Conservation (phyloP, 2,113 vertebrate species). For the Pyrgilauda ruficollis region DNA sequence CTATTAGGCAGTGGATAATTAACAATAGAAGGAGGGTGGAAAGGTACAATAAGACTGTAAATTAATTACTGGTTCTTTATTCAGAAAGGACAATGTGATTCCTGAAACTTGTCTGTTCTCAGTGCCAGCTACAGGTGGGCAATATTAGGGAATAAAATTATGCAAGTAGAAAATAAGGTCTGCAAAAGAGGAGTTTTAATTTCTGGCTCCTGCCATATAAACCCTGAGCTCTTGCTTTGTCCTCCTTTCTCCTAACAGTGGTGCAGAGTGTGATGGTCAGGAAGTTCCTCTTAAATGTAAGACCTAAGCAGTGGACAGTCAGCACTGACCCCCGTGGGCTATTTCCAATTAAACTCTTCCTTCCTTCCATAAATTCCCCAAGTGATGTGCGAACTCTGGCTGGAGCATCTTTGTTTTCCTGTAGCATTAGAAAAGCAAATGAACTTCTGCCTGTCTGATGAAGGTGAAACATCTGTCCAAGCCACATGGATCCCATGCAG, state of each 20-base stretch:
- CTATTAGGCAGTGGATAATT: background rate
- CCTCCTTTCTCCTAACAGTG: background rate
- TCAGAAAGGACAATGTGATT: background rate
- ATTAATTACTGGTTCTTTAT: background rate
- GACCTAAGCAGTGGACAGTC: background rate
- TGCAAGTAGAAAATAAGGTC: background rate
- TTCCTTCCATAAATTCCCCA: background rate
- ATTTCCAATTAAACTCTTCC: background rate
- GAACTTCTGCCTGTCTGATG: background rate
- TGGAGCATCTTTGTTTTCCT: background rate
- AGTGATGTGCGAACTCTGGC: background rate
- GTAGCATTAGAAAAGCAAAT: background rate
- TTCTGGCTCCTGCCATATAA: background rate
- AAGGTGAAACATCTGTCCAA: background rate
- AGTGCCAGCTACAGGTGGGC: background rate
- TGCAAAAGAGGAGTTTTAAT: background rate
- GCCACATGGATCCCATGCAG: background rate
- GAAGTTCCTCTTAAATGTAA: background rate
- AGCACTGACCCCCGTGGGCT: background rate
- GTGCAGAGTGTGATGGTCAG: background rate
- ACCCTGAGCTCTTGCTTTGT: background rate
- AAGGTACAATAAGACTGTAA: background rate
- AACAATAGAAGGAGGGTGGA: background rate
- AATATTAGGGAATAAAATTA: background rate
- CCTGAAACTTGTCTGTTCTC: background rate